These are phyloP conservation scores for Coenonympha arcania DNA, from an alignment of 2,888 invertebrate species.

Conservation along the genomic window DNA sequence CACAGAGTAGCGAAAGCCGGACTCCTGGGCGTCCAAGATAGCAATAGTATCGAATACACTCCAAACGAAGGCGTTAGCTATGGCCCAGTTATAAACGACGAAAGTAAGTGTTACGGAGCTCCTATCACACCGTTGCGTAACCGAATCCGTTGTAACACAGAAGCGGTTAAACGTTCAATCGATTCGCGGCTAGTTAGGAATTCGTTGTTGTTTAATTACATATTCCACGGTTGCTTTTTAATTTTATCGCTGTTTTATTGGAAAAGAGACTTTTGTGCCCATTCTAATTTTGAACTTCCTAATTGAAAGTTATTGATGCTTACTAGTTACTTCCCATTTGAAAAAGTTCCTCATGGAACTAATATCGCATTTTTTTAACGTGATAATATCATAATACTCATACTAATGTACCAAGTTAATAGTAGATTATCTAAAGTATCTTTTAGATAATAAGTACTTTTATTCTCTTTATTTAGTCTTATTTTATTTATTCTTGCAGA, in stretches of 20 bases:
- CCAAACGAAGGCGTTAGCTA: conserved; percentile 78
- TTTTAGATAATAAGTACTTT: too few species aligned
- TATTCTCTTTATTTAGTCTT: too few species aligned
- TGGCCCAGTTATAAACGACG: conserved; percentile 84
- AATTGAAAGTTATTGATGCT: too few species aligned
- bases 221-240: not conserved
- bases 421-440: too few species aligned
- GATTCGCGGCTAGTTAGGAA: conserved; percentile 1
- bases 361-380: too few species aligned
- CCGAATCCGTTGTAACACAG: not conserved
- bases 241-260: not conserved
- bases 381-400: too few species aligned
- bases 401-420: too few species aligned
- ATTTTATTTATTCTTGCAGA: too few species aligned
- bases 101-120: conserved; percentile 76
- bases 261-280: not conserved
- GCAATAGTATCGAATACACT: conserved; percentile 76
- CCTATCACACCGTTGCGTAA: conserved; percentile 32
- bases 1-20: conserved; percentile 82
- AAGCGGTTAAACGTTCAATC: not conserved
- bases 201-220: not conserved
- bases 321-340: too few species aligned
- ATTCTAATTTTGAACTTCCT: too few species aligned
- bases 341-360: too few species aligned
- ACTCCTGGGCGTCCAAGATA: conserved; percentile 76